Base-by-base conservation (phyloP, 2,888 invertebrate species). In the Drosophila paracracens region DNA sequence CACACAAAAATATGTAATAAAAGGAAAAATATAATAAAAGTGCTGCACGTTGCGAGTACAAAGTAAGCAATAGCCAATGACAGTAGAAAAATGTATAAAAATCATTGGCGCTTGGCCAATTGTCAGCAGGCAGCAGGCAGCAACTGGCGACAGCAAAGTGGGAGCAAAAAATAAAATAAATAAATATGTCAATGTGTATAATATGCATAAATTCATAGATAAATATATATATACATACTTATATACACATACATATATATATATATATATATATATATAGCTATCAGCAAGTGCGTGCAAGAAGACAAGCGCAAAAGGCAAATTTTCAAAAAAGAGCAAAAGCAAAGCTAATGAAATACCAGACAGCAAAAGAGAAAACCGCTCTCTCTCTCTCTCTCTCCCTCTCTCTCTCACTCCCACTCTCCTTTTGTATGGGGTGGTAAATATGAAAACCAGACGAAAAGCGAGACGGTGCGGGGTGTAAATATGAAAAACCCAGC, bases 91-190 rank as follows among this genome's bases (percentile, higher is more conserved):
- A 72, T 66, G 70, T 76, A 83, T 76, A 68, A 82, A 85, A 85
- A 83, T 85, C 72, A 88, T 85, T 85, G 85, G 85, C 85, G 83
- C 86, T 89, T 81, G 67, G 85, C 85, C 85, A 85, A 89, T 85
- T 83, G 90, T 89, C 84, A 70, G 70, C 70, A 66, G 76, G 40
- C 52, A 53, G 56, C 48, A 27, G 50, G 59, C 60, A 70, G 51
- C 52, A 54, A 61, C 40, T 74, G 74, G 68, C 60, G 76, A 79
- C 75, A 80, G 76, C 79, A 67, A 61, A 69, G 68, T 69, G 53
- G 48, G 43, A 59, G 65, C 54, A 64, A 69, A 46, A 53, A 21
- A 58, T 18, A 48, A 48, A 50, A 67, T 58, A 58, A 48, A 70
- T 59, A 56, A 40, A 64, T 35, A 67, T 51, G 70, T 68, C 48